Percentiles rank a stretch among this genome's conserved stretches.
These are phyloP conservation scores for Catagonus wagneri DNA, from an alignment of 2,113 vertebrate genomes.

Conservation along the genomic window DNA sequence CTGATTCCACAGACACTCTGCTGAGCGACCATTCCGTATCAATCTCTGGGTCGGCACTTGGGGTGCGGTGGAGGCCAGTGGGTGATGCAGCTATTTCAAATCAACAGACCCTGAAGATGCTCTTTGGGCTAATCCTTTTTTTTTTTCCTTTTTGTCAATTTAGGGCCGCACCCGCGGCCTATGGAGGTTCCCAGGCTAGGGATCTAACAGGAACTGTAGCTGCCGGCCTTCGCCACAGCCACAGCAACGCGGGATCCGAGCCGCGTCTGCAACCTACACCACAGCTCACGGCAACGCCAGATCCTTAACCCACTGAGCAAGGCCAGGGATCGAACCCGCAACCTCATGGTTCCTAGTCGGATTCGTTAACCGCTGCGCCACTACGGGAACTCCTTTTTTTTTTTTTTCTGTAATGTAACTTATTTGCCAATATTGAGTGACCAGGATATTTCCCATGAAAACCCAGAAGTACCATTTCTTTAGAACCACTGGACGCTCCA, in stretches of 20 bases:
- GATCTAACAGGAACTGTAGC: too few relatives aligned
- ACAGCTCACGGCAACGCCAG: too few relatives aligned
- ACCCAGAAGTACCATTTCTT: neutral
- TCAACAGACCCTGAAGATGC: neutral
- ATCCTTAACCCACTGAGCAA: too few relatives aligned
- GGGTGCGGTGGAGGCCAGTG: neutral
- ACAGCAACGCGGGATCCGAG: too few relatives aligned
- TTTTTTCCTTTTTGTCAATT: too few relatives aligned
- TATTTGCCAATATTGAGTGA: neutral
- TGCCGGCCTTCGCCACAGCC: too few relatives aligned
- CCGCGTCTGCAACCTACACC: too few relatives aligned
- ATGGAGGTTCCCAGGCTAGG: too few relatives aligned
- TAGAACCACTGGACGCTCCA: neutral
- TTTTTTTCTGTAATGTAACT: neutral
- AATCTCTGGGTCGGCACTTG: fast-evolving
- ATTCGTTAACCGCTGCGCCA: too few relatives aligned
- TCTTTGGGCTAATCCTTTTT: neutral
- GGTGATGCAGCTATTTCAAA: neutral
- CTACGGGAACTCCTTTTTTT: neutral
- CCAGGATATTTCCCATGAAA: neutral
- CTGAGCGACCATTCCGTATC: neutral
- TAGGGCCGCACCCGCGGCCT: too few relatives aligned
- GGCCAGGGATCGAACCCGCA: too few relatives aligned
- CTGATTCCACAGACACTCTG: neutral
- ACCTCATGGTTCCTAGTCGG: too few relatives aligned